phyloP scores from a whole-genome alignment of 2,888 invertebrate species.

The Ornithoptera priamus region DNA sequence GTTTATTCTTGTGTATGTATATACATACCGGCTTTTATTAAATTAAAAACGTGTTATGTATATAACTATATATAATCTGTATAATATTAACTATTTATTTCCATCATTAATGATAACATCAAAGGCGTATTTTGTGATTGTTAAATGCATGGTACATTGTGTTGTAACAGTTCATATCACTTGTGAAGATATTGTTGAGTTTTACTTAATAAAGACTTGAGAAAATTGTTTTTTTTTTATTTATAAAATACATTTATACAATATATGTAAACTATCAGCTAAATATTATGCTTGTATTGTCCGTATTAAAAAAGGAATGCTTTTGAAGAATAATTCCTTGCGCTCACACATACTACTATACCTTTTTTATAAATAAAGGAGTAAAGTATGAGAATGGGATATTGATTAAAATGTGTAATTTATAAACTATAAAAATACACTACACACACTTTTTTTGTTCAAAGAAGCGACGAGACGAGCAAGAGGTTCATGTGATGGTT shows the following conservation, averaged over 20 bases:
- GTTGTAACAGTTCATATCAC: conserved; percentile 57
- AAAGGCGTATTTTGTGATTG: conserved; percentile 18
- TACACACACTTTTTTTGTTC: too few species aligned
- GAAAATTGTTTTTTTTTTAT: conserved; percentile 35
- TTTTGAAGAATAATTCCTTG: too few species aligned
- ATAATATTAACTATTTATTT: conserved; percentile 8
- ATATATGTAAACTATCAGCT: too few species aligned
- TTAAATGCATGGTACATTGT: conserved; percentile 50
- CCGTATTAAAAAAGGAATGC: too few species aligned
- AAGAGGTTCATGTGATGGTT: too few species aligned
- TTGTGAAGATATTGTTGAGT: conserved; percentile 75
- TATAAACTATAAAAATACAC: too few species aligned
- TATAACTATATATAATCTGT: conserved; percentile 46
- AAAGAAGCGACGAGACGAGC: too few species aligned
- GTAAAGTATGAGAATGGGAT: too few species aligned
- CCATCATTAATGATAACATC: conserved; percentile 11
- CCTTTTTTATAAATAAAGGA: too few species aligned
- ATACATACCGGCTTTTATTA: conserved; percentile 60
- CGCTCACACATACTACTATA: too few species aligned
- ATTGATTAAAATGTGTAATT: too few species aligned
- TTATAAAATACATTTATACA: conserved; percentile 27
- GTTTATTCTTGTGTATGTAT: conserved; percentile 45
- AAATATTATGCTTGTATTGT: too few species aligned
- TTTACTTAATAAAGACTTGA: conserved; percentile 71
- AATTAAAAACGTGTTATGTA: conserved; percentile 53